A percentile compares a stretch with the other conserved stretches of the same genome.
phyloP scores from a whole-genome alignment of 2,888 invertebrate genomes.

The Xylocampa areola region DNA sequence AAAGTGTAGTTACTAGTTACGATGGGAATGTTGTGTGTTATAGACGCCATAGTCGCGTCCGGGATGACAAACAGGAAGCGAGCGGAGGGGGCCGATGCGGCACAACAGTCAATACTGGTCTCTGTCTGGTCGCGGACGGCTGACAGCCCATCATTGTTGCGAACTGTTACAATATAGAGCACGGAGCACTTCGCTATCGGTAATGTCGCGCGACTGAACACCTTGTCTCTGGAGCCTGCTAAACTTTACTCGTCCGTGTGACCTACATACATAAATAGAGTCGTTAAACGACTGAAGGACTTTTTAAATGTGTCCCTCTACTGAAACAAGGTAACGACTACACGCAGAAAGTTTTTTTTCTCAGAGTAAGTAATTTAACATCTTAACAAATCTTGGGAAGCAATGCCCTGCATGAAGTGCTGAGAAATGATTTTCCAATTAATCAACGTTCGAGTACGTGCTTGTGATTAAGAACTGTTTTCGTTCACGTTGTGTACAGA shows the following conservation, averaged over 20 bases:
- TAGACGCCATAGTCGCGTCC: conserved; percentile 1
- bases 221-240: conserved; percentile 14
- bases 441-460: conserved; percentile 1
- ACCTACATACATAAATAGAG: conserved; percentile 35
- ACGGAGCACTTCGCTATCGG: conserved; percentile 1
- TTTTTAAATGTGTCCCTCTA: not conserved
- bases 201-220: conserved; percentile 6
- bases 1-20: conserved; percentile 2
- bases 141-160: conserved; percentile 8
- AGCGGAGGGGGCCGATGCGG: conserved; percentile 4
- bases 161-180: conserved; percentile 15
- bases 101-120: not conserved
- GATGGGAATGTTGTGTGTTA: conserved; percentile 7
- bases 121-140: not conserved
- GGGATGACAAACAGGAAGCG: conserved; percentile 19
- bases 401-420: not conserved
- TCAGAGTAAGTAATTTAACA: too few relatives aligned
- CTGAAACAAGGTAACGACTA: not conserved
- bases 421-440: conserved; percentile 7
- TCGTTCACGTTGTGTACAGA: not conserved
- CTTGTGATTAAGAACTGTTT: conserved; percentile 1
- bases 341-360: not conserved
- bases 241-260: conserved; percentile 18
- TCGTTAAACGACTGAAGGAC: not conserved
- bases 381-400: not conserved